Evolutionary conservation across 1,140 invertebrate species (phyloP), one percentile per base, ranked within the genome.

Genomic region (Antheraea pernyi): DNA sequence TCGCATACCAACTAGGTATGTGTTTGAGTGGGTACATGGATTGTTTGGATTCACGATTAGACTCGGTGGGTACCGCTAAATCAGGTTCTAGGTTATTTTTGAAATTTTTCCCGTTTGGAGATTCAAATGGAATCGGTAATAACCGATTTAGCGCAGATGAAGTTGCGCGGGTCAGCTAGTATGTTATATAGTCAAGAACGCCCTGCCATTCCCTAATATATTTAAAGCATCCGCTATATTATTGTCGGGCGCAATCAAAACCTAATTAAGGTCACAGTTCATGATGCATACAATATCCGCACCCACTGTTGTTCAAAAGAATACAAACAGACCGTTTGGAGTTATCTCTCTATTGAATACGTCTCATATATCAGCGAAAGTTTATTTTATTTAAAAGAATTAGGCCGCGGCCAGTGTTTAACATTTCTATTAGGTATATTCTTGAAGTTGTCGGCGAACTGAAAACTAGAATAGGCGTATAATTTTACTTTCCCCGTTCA

Each of bases 371-470:
- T 65, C 42, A 48, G 42, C 19, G 39, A 42, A 65, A 48, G 42
- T 65, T 65, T 65, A 48, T 19, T 65, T 65, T 48, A 65, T 65
- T 65, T 22, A 13, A 42, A 46, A 42, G 53, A 68, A 68, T 60
- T n/a, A 53, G 46, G 46, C 13, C 46, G 22, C 22, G 13, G 46
- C 46, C 46, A 53, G 1, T 16, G 46, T 53, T 53, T 16, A 16
- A 16, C 16, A 16, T 53, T 53, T 53, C 9, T 16, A 53, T 53
- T 53, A 42, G 22, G 22, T 30, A 53, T 53, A 53, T 6, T n/a
- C 46, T 53, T n/a, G 46, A 53, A 42, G 11, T 11, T 53, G 46
- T 16, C 13, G 16, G 22, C n/a, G n/a, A 7, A 63, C 61, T 63
- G 61, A 63, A 63, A 63, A 63, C 61, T 63, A 63, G 30, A 37